Base-by-base conservation (phyloP, 2,888 invertebrate genomes). In the Agriopis leucophaearia region DNA sequence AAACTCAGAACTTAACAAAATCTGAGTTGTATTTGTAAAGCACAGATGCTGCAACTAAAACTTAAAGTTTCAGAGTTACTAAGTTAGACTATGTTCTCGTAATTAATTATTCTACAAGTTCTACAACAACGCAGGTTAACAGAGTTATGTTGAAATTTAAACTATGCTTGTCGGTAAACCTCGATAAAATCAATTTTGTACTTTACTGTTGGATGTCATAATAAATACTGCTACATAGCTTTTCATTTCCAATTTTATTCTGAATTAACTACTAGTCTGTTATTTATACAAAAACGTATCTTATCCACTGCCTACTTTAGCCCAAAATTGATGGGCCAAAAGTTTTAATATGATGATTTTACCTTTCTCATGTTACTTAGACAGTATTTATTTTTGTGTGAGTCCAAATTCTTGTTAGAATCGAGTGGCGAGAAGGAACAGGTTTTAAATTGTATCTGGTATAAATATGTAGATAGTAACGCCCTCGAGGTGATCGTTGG, bases 391-490 rank as follows among this genome's bases (percentile, higher is more conserved):
- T 92, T 91, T 92, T 91, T 87, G 91, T 89, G 88, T 84, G 88
- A 88, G 89, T 87, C 90, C 81, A 89, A 92, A 92, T 92, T 92
- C 91, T 92, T 91, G 92, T 92, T 92, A 92, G 92, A 91, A 88
- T 83, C 87, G 81, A 84, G 85, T 86, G 88, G 85, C 86, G 84
- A 84, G 87, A 82, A 80, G 81, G 75, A 92, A 92, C 91, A 81
- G 92, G 92, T 92, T 93, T 86, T 75, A 82, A 87, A 87, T 85
- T 86, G 88, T 90, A 88, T 87, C 87, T 89, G 85, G 84, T 88
- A 88, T 89, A 88, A 87, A 89, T 89, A 90, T 88, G 89, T 89
- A 87, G 88, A 90, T 88, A 88, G 88, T 86, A 78, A 91, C 91
- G 90, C 91, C 89, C 86, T 82, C 85, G 81, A 87, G 83, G 85